These are phyloP conservation scores for Atta colombica DNA, from an alignment of 1,140 invertebrate species.

Conservation along the genomic window DNA sequence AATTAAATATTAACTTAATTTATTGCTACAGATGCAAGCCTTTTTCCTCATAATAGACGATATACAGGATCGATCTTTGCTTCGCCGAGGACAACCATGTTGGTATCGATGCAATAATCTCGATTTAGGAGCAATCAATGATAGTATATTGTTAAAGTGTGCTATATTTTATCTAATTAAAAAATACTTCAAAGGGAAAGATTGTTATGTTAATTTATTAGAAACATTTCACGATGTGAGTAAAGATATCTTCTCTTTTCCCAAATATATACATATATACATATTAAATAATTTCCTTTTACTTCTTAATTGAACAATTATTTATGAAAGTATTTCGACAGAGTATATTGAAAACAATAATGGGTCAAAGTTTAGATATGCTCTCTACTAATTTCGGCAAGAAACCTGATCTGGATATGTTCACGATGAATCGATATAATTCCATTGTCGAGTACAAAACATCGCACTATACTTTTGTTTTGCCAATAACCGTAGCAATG, in stretches of 20 bases:
- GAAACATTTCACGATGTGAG: conserved; percentile 69
- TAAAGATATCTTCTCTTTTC: conserved; percentile 41
- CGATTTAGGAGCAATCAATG: neutral
- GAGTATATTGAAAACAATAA: conserved; percentile 92
- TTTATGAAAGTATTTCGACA: conserved; percentile 76
- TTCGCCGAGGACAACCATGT: conserved; percentile 90
- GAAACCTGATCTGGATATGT: conserved; percentile 91
- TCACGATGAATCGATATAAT: conserved; percentile 95
- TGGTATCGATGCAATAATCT: neutral
- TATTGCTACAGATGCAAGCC: conserved; percentile 90
- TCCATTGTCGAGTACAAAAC: conserved; percentile 97
- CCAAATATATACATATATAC: neutral
- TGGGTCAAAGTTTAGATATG: conserved; percentile 91
- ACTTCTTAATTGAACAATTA: neutral
- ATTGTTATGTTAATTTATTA: neutral
- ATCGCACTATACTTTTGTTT: conserved; percentile 97
- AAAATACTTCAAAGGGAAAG: neutral
- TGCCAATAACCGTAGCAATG: conserved; percentile 96
- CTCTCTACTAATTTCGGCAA: conserved; percentile 88
- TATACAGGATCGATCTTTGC: conserved; percentile 72
- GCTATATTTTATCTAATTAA: neutral
- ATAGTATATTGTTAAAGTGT: neutral
- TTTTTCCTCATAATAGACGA: conserved; percentile 89
- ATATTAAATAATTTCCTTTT: no score
- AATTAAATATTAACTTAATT: conserved; percentile 3